Percentiles rank a stretch among this genome's conserved stretches.
phyloP scores from a whole-genome alignment of 2,888 invertebrate genomes.

The Apocheima hispidaria region DNA sequence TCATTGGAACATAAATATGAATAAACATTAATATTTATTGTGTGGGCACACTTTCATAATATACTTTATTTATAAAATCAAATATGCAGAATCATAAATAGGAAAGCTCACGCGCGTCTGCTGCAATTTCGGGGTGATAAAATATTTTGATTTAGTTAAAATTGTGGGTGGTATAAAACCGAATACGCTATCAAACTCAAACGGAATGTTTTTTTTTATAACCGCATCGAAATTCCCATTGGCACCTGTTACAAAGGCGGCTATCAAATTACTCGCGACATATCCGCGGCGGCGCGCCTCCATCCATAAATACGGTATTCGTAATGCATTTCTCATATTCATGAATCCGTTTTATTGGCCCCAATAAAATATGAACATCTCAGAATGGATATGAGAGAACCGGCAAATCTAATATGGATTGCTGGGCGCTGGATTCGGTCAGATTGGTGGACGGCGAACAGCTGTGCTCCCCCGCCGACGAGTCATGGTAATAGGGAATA shows the following conservation, averaged over 20 bases:
- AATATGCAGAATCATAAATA: conserved; percentile 28
- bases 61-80: conserved; percentile 29
- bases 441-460: conserved; percentile 66
- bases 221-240: conserved; percentile 82
- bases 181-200: conserved; percentile 72
- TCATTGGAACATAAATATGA: conserved; percentile 26
- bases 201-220: conserved; percentile 74
- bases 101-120: conserved; percentile 39
- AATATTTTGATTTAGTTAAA: conserved; percentile 51
- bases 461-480: conserved; percentile 47
- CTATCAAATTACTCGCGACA: conserved; percentile 85
- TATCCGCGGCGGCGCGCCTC: conserved; percentile 78
- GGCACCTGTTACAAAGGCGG: conserved; percentile 85
- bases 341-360: conserved; percentile 87
- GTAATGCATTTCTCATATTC: conserved; percentile 87
- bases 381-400: conserved; percentile 86
- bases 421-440: conserved; percentile 82
- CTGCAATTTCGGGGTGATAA: conserved; percentile 26
- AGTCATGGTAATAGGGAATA: conserved; percentile 23
- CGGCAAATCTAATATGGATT: conserved; percentile 86
- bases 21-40: conserved; percentile 29
- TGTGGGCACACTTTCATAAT: conserved; percentile 21
- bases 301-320: conserved; percentile 85
- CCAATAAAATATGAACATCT: conserved; percentile 87
- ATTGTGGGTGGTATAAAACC: conserved; percentile 48